Evolutionary conservation across 37 sponge, comb jelly and placozoan genomes (phyloP).

Genomic region (Halichondria panicea): DNA sequence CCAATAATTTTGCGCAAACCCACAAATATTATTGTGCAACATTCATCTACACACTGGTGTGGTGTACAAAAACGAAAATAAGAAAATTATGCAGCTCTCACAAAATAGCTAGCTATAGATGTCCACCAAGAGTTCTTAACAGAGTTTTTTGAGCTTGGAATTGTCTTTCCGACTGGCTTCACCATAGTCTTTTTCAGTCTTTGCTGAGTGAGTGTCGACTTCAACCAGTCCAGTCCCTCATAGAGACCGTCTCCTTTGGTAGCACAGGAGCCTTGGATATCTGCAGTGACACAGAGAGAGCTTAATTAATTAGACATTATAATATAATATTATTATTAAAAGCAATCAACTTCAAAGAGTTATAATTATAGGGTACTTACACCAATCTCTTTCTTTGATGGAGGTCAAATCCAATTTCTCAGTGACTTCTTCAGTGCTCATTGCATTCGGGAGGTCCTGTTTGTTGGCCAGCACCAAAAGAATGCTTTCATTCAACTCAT

Average conservation of each 20-base stretch:
- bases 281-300: too few relatives aligned
- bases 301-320: too few relatives aligned
- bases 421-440: slow-evolving; percentile 54
- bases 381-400: slow-evolving; percentile 50
- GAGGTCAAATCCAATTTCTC: slow-evolving; percentile 57
- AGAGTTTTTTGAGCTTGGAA: too few relatives aligned
- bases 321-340: too few relatives aligned
- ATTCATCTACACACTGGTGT: background rate
- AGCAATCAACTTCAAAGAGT: too few relatives aligned
- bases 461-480: slow-evolving; percentile 90
- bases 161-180: slow-evolving; percentile 58
- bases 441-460: slow-evolving; percentile 91
- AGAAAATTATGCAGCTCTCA: background rate
- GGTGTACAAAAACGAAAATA: background rate
- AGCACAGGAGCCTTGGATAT: slow-evolving; percentile 76
- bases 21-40: too few relatives aligned
- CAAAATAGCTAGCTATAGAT: too few relatives aligned
- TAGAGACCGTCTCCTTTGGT: slow-evolving; percentile 78
- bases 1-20: too few relatives aligned
- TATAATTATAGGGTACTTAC: slow-evolving; percentile 58
- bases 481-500: slow-evolving; percentile 41
- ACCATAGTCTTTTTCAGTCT: slow-evolving; percentile 38
- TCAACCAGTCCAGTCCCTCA: slow-evolving; percentile 76
- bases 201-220: slow-evolving; percentile 22
- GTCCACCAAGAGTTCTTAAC: too few relatives aligned